Conservation (phyloP, 2,113 vertebrate genomes). For the Noctilio leporinus region DNA sequence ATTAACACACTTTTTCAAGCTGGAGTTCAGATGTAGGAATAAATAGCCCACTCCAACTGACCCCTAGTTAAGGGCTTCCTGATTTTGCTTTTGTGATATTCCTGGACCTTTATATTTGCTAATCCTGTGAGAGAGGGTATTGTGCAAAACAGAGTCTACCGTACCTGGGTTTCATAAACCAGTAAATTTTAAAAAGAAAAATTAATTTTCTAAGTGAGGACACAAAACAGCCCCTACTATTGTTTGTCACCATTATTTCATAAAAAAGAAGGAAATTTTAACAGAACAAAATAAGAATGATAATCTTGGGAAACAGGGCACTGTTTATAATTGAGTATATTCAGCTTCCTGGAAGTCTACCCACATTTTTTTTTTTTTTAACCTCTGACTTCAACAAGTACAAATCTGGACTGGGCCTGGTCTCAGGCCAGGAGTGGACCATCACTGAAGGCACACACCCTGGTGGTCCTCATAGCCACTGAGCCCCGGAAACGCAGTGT, state of each 20-base stretch:
- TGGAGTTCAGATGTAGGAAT: neutral
- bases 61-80: neutral
- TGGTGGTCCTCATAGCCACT: neutral
- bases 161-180: neutral
- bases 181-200: neutral
- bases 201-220: neutral
- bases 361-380: neutral
- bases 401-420: neutral
- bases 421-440: neutral
- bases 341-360: neutral
- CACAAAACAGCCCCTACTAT: neutral
- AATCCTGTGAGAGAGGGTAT: neutral
- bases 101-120: neutral
- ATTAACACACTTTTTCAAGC: neutral
- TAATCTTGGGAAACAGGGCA: neutral
- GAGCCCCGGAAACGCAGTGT: neutral
- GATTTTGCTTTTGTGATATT: neutral
- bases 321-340: neutral
- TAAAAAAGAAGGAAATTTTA: neutral
- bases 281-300: neutral
- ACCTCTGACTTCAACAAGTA: neutral
- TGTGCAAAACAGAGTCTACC: neutral
- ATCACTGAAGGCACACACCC: neutral
- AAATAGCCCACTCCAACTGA: neutral
- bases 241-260: neutral